Base-by-base conservation (phyloP, 2,888 invertebrate genomes). In the Oasisia sp. region DNA sequence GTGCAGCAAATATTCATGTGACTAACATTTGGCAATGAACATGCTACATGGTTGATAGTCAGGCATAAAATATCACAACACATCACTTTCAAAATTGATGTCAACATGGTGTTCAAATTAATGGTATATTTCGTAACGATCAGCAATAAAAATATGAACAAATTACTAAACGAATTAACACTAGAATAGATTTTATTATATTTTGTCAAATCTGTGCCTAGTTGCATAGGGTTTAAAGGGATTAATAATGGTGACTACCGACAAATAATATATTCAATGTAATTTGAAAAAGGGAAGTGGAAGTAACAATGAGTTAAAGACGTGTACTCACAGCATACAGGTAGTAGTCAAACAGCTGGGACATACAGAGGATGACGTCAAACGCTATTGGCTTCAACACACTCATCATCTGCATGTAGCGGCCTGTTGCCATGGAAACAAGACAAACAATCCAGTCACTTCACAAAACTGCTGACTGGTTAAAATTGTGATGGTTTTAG, bases 341-440 rank as follows among this genome's bases (percentile, higher is more conserved):
- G 96, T 99, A 99, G 96, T 98, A 98, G 95, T 99, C 99, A 96
- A 98, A 98, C 32, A 99, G 97, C 95, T 99, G 99, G 94, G 98
- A 98, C 97, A 99, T 98, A 93, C 98, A 97, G 95, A 97, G 97
- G n/a, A 99, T 97, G 3, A 99, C 98, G 96, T 99, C 98, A 95
- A 98, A 97, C 0, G 99, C 98, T 94, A 99, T 98, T 74, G 99
- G 98, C 92, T 98, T 98, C 89, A 99, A 96, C 93, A 99, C 97
- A 94, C 98, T 97, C 95, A 98, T 98, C 97, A 99, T 99, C 96
- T 99, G 99, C 92, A 99, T 97, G 96, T 99, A 99, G 94, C 98
- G 96, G 92, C 97, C 97, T 99, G 96, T 74, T 74, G 27, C 74
- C 74, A 74, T 74, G n/a, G 74, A 74, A 74, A 74, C 27, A 93